Conservation (phyloP, 2,888 invertebrate species). For the Smittia sp. region DNA sequence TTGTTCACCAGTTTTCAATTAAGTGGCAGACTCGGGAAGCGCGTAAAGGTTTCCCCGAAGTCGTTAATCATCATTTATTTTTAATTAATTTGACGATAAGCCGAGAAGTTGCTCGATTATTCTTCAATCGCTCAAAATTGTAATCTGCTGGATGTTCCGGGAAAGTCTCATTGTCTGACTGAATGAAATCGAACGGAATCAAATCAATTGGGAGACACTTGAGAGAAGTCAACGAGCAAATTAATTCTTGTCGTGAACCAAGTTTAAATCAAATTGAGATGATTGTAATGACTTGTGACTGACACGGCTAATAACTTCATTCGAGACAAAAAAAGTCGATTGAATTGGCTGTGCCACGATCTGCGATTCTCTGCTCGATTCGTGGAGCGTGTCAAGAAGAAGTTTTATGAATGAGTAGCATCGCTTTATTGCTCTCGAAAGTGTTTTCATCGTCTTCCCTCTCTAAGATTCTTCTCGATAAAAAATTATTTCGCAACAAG, state of each 20-base stretch:
- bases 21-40: neutral
- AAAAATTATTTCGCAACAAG: neutral
- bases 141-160: no score
- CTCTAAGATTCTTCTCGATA: neutral
- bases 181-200: no score
- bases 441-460: neutral
- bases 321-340: neutral
- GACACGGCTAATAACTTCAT: neutral
- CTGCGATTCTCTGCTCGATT: neutral
- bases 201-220: neutral
- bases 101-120: constrained; percentile 14
- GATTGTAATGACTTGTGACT: neutral
- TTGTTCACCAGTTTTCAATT: constrained; percentile 18
- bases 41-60: neutral
- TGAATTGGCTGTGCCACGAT: neutral
- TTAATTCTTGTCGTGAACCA: neutral
- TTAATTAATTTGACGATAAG: constrained; percentile 27
- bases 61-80: constrained; percentile 40
- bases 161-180: no score
- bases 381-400: neutral
- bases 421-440: neutral
- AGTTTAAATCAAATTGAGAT: neutral
- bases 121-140: neutral
- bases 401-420: neutral
- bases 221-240: neutral